Base-by-base conservation (phyloP, 2,113 vertebrate genomes). In the Acrocephalus arundinaceus region DNA sequence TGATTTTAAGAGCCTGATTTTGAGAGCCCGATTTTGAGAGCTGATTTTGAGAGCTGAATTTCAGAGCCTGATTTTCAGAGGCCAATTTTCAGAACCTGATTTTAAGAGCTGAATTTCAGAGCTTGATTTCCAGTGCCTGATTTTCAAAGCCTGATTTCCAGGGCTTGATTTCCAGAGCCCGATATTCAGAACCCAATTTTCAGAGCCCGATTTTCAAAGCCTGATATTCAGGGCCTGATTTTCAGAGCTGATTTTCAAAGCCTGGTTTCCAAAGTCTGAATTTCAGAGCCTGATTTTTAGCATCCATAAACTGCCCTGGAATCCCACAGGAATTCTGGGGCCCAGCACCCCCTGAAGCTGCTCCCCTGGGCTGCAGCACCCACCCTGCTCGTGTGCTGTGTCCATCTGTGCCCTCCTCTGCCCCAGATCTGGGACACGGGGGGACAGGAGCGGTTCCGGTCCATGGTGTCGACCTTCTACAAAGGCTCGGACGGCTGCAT, bases 401-500 rank as follows among this genome's bases (percentile, higher is more conserved):
- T 39, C 62, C 24, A 24, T 13, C 49, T 2, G 9, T 95, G 63
- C 28, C 94, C 58, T 95, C 79, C 74, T 94, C 74, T 80, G 67
- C 55, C 76, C 33, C 92, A 98, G 98, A 98, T 98, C 89, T 98
- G 98, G 98, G 98, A 98, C 96, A 98, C 98, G 0, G 98, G 98
- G 4, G 98, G 98, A 41, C 98, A 98, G 86, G 98, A 98, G 72
- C 90, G 98, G 1, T 98, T 98, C 96, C 98, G 98, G 9, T 98
- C 98, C 86, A 97, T 98, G 97, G 98, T 98, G 49, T 98, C 98
- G 0, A 97, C 98, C 8, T 98, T 98, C 92, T 98, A 98, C 94
- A 98, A 98, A 81, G 98, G 98, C 71, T 98, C 98, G 0, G 98
- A 98, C 0, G 98, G 97, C 91, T 98, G 98, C 76, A 12, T 98